Conservation (phyloP, 2,888 invertebrate species). For the Phania funesta region DNA sequence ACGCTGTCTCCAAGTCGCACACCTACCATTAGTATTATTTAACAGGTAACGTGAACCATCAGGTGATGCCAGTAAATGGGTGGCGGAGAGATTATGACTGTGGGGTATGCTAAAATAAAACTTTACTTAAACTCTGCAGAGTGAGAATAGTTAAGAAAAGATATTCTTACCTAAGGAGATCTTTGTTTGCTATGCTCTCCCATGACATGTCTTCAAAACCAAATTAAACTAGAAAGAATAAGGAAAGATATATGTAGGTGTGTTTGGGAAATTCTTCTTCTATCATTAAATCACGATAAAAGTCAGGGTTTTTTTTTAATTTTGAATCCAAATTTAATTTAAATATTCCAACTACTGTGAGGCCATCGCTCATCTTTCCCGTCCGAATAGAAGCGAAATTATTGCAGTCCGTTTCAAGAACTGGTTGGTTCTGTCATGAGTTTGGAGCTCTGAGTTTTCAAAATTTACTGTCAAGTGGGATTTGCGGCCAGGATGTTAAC, state of each 20-base stretch:
- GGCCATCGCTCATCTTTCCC: too few species aligned
- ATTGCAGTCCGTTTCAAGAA: too few species aligned
- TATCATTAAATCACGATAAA: too few species aligned
- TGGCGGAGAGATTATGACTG: slow-evolving; percentile 91
- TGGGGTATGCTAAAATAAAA: slow-evolving; percentile 84
- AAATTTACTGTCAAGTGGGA: too few species aligned
- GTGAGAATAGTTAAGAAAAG: not conserved
- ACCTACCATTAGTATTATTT: slow-evolving; percentile 84
- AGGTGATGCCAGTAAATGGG: slow-evolving; percentile 90
- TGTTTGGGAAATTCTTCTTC: too few species aligned
- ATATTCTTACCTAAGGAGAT: slow-evolving; percentile 86
- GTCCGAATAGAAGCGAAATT: too few species aligned
- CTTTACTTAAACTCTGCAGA: not conserved
- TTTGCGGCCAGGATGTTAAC: too few species aligned
- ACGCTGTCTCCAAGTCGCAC: not conserved
- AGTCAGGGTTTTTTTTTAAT: too few species aligned
- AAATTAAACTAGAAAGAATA: slow-evolving; percentile 30
- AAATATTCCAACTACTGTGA: too few species aligned
- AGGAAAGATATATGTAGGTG: not conserved
- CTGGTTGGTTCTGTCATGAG: too few species aligned
- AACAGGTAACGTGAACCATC: slow-evolving; percentile 89
- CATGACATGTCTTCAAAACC: slow-evolving; percentile 85
- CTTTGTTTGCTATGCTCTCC: slow-evolving; percentile 91
- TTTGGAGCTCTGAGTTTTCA: too few species aligned
- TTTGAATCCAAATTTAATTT: too few species aligned